Base-by-base conservation (phyloP, 30 jellyfish, hydroid and myxozoan species). In the Turritopsis dohrnii region DNA sequence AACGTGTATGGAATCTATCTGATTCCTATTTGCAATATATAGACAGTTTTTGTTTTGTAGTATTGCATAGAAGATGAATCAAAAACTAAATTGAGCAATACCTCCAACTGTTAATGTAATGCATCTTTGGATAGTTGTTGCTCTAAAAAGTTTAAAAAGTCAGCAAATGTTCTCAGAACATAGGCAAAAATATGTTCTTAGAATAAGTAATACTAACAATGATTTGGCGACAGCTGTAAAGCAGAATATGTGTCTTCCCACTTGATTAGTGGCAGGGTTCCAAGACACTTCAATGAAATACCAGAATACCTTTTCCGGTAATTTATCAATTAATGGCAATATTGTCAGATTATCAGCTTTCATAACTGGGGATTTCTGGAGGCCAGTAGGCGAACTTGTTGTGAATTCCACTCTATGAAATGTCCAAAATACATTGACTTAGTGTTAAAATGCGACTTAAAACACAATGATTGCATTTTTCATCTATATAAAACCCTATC, bases 351-450 rank as follows among this genome's bases (percentile, higher is more conserved):
- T 24, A 21, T 8, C 52, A 24, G 54, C 65, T 74, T 3, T 26
- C 54, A 21, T 26, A 1, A 74, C 53, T 3, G 52, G 13, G 52
- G 83, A 74, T 30, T 74, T 74, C 9, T 24, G 24, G 7, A 74
- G 24, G 60, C 83, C 83, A 1, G 24, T 24, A 8, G 83, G 83
- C 13, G 83, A 74, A 30, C 53, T 29, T 24, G 83, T 74, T 74
- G 83, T 21, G 24, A 74, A 24, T 24, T 24, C 52, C 7, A 21
- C 29, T 66, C 76, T 66, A 66, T 66, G 17, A 66, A 66, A 66
- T 5, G 29, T 21, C 76, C 7, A 21, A 26, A 66, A 66, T 3
- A 1, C 7, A 3, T 26, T 66, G 8, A 3, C 17, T 66, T 1
- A 21, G 16, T 66, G 76, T 8, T 26, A 3, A 66, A 66, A 21